Percentiles rank a stretch among this genome's conserved stretches.
These are phyloP conservation scores for Trinorchestia longiramus DNA, from an alignment of 1,140 invertebrate species.

Conservation along the genomic window DNA sequence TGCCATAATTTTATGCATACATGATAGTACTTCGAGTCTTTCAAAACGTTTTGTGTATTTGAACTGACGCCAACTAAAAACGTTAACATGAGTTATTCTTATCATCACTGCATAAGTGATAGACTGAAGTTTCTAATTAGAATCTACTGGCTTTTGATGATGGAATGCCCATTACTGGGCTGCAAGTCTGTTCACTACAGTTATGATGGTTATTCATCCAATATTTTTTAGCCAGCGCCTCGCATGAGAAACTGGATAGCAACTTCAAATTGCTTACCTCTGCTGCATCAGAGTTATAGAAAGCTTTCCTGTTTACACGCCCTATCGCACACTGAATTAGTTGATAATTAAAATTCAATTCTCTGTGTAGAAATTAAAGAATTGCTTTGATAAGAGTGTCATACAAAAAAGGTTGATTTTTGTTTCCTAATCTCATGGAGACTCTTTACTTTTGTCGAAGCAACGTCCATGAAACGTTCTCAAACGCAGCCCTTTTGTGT, in stretches of 20 bases:
- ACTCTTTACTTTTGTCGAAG: neutral
- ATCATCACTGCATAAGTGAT: no score
- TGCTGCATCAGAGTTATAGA: neutral
- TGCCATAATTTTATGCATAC: no score
- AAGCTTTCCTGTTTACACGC: neutral
- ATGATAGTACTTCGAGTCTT: no score
- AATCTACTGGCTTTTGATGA: no score
- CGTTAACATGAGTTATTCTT: no score
- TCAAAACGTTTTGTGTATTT: no score
- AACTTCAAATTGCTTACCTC: neutral
- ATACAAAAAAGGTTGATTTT: neutral
- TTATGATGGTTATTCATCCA: neutral
- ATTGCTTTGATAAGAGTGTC: neutral
- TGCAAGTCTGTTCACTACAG: no score
- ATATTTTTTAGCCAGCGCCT: neutral
- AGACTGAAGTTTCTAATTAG: no score
- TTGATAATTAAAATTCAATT: neutral
- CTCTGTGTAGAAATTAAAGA: neutral
- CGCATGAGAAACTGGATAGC: neutral
- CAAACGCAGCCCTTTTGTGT: neutral
- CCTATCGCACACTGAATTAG: neutral
- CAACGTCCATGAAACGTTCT: neutral
- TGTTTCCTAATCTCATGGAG: neutral
- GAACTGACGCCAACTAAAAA: no score
- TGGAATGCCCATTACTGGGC: no score